Base-by-base conservation (phyloP, 2,797 vertebrate species). In the Staurois parvus region DNA sequence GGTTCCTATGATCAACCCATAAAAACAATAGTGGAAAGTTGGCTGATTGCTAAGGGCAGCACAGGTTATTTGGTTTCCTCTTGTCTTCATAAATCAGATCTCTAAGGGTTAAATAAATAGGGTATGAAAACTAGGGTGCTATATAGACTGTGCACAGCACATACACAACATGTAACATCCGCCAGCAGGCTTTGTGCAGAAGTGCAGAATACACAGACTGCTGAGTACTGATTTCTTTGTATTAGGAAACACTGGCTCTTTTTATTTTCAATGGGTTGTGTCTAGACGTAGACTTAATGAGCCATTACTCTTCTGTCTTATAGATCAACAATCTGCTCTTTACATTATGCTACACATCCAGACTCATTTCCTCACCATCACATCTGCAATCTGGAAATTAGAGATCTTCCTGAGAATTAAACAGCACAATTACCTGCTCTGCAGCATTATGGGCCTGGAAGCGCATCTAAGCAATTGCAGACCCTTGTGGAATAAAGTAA, bases 361-460 rank as follows among this genome's bases (percentile, higher is more conserved):
- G n/a, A 48, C 79, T 72, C 68, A 81, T 81, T 81, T 81, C 79
- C 79, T 48, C 79, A 81, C 67, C 52, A 81, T 81, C 79, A 72
- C 79, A 81, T 67, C 79, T 81, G 79, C 79, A 72, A 69, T 72
- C 79, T 72, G 79, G 68, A 81, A 81, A 81, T 81, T 81, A 81
- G 79, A 72, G 79, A 81, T 72, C 79, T 81, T 52, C 24, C 68
- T 29, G 68, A 81, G 68, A 72, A 81, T 81, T 81, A 81, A 69
- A 81, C 48, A 28, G 68, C 67, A n/a, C 79, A 81, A 81, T 81
- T 81, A 81, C 48, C 79, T 81, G 29, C 79, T 72, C 79, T 19
- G 68, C 30, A 81, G 70, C 67, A 80, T 68, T 70, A 52, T 28
- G 45, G 68, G 68, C 32, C 52, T 81, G 48, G 79, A 81, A 80